Evolutionary conservation across 1,140 invertebrate genomes (phyloP), one percentile per base, ranked within the genome.

Genomic region (Drosophila sechellia): DNA sequence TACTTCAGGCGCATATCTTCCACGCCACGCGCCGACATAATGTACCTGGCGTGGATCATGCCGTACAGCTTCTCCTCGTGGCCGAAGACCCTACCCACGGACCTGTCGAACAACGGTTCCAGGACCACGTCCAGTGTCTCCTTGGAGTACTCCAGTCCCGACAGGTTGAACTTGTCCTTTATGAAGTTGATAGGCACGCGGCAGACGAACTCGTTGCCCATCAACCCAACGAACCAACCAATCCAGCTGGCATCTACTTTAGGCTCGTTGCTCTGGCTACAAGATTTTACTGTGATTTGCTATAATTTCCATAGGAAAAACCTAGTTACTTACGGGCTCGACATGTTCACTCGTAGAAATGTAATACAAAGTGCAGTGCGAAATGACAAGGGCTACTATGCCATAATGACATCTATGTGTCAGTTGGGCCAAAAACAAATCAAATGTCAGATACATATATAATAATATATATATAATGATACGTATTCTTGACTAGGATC

Each of bases 11-110:
- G 52, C 86, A 90, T 90, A 8, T 70, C 66, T 0, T 69, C 50
- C 3, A 90, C 60, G 46, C 86, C 86, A 0, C 31, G 46, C 0
- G 35, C 0, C 0, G 57, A 58, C 1, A 86, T 10, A 5, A 90
- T 90, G 5, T 65, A 90, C 0, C 81, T 66, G 0, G 86, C 86
- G 57, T 90, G 86, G 5, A 90, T 81, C 22, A 86, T 20, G 2
- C 86, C 86, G 15, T 90, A 90, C 0, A 90, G 48, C 4, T 45
- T 17, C 65, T 72, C 61, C 2, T 48, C 61, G 15, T 65, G 42
- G 2, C 17, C 12, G 0, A 2, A 22, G 20, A 22, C 20, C 20
- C 15, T 52, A 3, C 0, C 20, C 20, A 3, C 2, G 20, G 20
- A 52, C 25, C 50, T 6, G 1, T 57, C 46, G 6, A 46, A 69